These are phyloP conservation scores for Carduelis carduelis DNA, from an alignment of 2,797 vertebrate species.

Conservation along the genomic window DNA sequence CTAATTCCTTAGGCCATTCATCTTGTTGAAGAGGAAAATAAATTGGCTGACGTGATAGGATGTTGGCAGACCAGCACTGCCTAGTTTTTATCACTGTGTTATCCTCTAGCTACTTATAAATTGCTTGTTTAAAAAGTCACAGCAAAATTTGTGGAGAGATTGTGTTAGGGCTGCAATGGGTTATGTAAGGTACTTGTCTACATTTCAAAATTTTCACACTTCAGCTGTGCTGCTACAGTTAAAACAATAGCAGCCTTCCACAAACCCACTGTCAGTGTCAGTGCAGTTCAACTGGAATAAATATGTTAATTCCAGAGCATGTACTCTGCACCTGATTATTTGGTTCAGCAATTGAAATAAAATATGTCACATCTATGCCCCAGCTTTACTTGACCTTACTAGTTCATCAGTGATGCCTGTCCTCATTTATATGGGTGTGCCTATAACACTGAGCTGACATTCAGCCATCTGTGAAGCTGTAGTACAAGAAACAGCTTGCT, in stretches of 20 bases:
- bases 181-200: slow-evolving; percentile 37
- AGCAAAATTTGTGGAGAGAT: not conserved
- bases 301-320: slow-evolving; percentile 28
- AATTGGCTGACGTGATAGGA: not conserved
- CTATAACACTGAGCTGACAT: not conserved
- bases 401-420: not conserved
- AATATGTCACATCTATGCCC: not conserved
- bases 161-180: not conserved
- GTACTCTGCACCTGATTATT: slow-evolving; percentile 29
- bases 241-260: not conserved
- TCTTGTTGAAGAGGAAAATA: not conserved
- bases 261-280: not conserved
- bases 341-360: slow-evolving; percentile 33
- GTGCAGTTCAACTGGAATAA: slow-evolving; percentile 40
- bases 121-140: not conserved
- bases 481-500: not conserved
- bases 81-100: not conserved
- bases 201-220: slow-evolving; percentile 39
- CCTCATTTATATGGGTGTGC: not conserved
- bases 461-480: not conserved
- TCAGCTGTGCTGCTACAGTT: slow-evolving; percentile 9
- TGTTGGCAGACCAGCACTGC: not conserved
- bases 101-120: not conserved
- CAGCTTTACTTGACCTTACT: slow-evolving; percentile 11
- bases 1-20: not conserved